Conservation (phyloP, 2,113 vertebrate genomes). For the Pseudorectes ferrugineus region DNA sequence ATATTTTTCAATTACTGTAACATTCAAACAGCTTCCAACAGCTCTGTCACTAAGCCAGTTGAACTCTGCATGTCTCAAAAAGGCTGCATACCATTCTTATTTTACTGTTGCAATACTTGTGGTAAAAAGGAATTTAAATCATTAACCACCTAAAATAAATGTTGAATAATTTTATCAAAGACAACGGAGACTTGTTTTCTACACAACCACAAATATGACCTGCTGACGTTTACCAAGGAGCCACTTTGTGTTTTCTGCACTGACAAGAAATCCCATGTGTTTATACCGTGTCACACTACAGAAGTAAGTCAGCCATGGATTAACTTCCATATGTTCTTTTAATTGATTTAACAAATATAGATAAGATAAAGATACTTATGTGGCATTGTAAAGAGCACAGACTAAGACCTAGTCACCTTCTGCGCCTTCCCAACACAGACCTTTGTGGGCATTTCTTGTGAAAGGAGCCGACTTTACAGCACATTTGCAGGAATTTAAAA, state of each 20-base stretch:
- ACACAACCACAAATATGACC: background rate
- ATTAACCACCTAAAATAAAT: constrained; percentile 14
- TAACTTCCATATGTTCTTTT: constrained; percentile 54
- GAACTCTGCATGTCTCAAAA: background rate
- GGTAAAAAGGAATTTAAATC: background rate
- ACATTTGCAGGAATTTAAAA: background rate
- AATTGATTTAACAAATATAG: constrained; percentile 25
- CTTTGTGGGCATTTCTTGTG: background rate
- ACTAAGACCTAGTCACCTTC: background rate
- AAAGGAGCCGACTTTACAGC: background rate
- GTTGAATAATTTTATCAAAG: constrained; percentile 6
- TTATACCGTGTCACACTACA: background rate
- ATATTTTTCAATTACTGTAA: background rate
- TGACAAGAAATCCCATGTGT: background rate
- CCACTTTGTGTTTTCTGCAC: background rate
- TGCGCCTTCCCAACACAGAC: background rate
- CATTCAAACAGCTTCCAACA: background rate
- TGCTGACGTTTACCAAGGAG: background rate
- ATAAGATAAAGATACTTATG: constrained; percentile 42
- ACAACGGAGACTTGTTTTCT: background rate
- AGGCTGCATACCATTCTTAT: background rate
- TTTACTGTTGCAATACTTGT: background rate
- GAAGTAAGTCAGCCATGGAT: constrained; percentile 50
- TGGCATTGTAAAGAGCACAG: background rate
- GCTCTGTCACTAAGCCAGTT: background rate